phyloP scores from a whole-genome alignment of 1,140 invertebrate species.

The Cyrtorhinus lividipennis region DNA sequence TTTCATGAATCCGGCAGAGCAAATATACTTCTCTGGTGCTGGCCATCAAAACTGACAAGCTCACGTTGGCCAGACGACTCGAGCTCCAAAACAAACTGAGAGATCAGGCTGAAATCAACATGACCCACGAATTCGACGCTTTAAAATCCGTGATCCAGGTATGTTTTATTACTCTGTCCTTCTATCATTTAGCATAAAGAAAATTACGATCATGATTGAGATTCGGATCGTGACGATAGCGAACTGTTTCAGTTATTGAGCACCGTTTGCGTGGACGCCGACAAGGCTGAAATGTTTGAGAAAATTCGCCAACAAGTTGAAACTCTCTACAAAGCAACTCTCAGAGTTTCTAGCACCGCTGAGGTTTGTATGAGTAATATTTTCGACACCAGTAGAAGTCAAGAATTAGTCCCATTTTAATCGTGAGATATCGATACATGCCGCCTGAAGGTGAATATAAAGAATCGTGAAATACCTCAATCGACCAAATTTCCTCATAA shows the following conservation, averaged over 20 bases:
- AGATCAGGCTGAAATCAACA: constrained; percentile 36
- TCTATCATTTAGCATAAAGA: too few relatives aligned
- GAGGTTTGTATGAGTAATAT: too few relatives aligned
- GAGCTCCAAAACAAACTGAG: constrained; percentile 36
- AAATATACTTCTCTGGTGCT: constrained; percentile 35
- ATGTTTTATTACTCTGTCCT: background rate
- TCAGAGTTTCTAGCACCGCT: constrained; percentile 32
- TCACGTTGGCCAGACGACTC: constrained; percentile 33
- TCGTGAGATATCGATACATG: too few relatives aligned
- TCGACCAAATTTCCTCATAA: too few relatives aligned
- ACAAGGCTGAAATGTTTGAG: constrained; percentile 29
- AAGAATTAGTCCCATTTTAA: too few relatives aligned
- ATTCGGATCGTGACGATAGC: too few relatives aligned
- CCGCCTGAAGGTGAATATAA: too few relatives aligned
- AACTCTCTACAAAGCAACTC: constrained; percentile 31
- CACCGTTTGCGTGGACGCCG: constrained; percentile 28
- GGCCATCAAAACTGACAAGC: constrained; percentile 38
- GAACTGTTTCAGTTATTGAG: constrained; percentile 30
- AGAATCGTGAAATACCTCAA: too few relatives aligned
- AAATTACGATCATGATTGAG: too few relatives aligned
- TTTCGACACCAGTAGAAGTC: too few relatives aligned
- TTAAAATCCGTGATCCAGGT: constrained; percentile 29
- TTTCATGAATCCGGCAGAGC: too few relatives aligned
- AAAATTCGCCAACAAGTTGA: constrained; percentile 33
- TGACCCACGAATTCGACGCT: constrained; percentile 32